Conservation (phyloP, 1,140 invertebrate genomes). For the Drosophila burlai region DNA sequence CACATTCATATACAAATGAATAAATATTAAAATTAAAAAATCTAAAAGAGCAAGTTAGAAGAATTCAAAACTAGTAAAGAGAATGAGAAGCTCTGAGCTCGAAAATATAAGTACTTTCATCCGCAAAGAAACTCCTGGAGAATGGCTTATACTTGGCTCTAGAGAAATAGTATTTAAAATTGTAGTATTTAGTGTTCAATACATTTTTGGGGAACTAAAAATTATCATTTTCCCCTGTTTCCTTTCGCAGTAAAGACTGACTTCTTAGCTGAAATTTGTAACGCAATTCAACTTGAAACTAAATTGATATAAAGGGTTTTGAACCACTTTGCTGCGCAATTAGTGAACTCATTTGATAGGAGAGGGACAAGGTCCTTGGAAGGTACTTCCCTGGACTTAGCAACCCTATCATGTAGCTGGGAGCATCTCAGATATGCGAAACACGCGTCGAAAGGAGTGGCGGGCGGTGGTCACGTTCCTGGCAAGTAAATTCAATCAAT, state of each 20-base stretch:
- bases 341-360: slow-evolving; percentile 14
- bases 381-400: not conserved
- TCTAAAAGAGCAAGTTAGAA: slow-evolving; percentile 42
- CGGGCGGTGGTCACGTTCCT: slow-evolving; percentile 61
- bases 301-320: not conserved
- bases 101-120: not conserved
- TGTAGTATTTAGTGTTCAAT: not conserved
- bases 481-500: slow-evolving; percentile 77
- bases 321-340: slow-evolving; percentile 31
- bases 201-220: not conserved
- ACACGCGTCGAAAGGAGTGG: slow-evolving; percentile 53
- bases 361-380: not conserved
- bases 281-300: slow-evolving; percentile 1
- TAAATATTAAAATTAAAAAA: slow-evolving; percentile 14
- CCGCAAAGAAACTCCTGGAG: too few relatives aligned
- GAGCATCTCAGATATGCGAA: slow-evolving; percentile 50
- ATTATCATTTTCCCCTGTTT: not conserved
- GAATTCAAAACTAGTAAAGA: not conserved
- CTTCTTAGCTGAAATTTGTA: not conserved
- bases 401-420: slow-evolving; percentile 38
- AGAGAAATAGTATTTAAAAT: too few relatives aligned
- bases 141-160: too few relatives aligned
- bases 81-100: not conserved
- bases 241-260: not conserved
- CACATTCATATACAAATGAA: slow-evolving; percentile 20